Evolutionary conservation across 2,113 vertebrate species (phyloP).

Genomic region (Osmerus mordax): DNA sequence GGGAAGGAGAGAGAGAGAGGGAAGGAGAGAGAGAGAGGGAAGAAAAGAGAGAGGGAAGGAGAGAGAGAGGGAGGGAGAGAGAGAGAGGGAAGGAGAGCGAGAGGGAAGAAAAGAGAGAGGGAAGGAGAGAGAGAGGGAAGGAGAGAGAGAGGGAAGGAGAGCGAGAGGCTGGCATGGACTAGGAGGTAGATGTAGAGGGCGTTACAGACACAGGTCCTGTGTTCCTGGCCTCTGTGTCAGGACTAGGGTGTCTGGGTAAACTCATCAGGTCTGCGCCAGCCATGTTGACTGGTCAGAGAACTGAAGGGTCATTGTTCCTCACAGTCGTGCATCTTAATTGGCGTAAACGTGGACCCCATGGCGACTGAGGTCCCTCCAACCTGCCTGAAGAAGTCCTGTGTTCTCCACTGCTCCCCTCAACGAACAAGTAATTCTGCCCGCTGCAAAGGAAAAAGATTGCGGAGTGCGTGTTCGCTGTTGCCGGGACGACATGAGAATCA

Average conservation of each 20-base stretch:
- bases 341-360: slow-evolving; percentile 19
- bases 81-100: too few relatives aligned
- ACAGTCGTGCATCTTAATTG: slow-evolving; percentile 27
- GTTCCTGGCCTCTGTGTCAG: too few relatives aligned
- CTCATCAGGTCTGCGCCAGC: too few relatives aligned
- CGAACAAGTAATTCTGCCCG: slow-evolving; percentile 57
- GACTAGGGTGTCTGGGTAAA: too few relatives aligned
- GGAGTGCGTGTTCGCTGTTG: slow-evolving; percentile 54
- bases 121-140: not conserved
- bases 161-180: not conserved
- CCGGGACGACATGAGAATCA: slow-evolving; percentile 62
- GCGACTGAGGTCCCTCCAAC: slow-evolving; percentile 24
- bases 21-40: not conserved
- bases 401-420: slow-evolving; percentile 21
- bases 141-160: not conserved
- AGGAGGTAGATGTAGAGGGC: not conserved
- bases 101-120: slow-evolving; percentile 10
- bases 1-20: not conserved
- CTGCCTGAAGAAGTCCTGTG: slow-evolving; percentile 44
- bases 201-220: too few relatives aligned
- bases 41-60: not conserved
- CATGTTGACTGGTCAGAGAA: slow-evolving; percentile 2
- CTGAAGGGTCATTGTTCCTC: not conserved
- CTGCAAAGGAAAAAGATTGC: slow-evolving; percentile 56
- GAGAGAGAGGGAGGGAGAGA: too few relatives aligned